phyloP scores from a whole-genome alignment of 2,113 vertebrate genomes.

The Microtus oregoni region DNA sequence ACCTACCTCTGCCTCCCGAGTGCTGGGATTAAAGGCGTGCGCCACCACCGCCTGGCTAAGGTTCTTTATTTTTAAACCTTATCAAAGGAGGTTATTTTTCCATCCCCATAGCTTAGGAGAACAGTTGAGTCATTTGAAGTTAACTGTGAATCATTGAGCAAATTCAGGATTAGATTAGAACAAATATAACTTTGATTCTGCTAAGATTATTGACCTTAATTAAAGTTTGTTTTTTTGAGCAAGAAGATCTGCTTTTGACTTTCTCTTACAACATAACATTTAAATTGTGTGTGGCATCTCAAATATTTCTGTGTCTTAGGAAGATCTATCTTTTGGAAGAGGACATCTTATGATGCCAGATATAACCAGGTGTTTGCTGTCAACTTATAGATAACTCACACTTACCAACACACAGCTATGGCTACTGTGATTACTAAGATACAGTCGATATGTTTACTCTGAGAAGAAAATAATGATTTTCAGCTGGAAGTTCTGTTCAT shows the following conservation, averaged over 20 bases:
- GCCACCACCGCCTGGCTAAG: too few species aligned
- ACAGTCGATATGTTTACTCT: background rate
- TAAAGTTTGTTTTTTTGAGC: slow-evolving; percentile 71
- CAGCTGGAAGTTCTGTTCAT: background rate
- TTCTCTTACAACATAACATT: slow-evolving; percentile 37
- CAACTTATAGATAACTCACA: background rate
- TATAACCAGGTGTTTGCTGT: background rate
- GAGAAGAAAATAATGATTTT: background rate
- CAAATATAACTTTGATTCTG: slow-evolving; percentile 65
- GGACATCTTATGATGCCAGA: background rate
- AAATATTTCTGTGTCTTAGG: background rate
- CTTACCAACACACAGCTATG: background rate
- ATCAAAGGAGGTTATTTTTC: slow-evolving; percentile 63
- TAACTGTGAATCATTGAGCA: slow-evolving; percentile 71
- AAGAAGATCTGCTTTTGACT: slow-evolving; percentile 40
- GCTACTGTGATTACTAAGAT: background rate
- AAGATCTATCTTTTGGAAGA: background rate
- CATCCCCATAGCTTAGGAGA: slow-evolving; percentile 2
- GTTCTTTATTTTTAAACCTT: slow-evolving; percentile 28
- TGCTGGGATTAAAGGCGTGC: too few species aligned
- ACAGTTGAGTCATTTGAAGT: slow-evolving; percentile 54
- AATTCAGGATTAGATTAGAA: slow-evolving; percentile 63
- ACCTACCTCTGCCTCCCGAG: too few species aligned
- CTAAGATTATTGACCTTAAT: slow-evolving; percentile 74
- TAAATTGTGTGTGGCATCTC: background rate